Percentiles rank a stretch among this genome's conserved stretches.
Evolutionary conservation across 2,113 vertebrate species (phyloP).

Genomic region (Acanthisitta chloris): DNA sequence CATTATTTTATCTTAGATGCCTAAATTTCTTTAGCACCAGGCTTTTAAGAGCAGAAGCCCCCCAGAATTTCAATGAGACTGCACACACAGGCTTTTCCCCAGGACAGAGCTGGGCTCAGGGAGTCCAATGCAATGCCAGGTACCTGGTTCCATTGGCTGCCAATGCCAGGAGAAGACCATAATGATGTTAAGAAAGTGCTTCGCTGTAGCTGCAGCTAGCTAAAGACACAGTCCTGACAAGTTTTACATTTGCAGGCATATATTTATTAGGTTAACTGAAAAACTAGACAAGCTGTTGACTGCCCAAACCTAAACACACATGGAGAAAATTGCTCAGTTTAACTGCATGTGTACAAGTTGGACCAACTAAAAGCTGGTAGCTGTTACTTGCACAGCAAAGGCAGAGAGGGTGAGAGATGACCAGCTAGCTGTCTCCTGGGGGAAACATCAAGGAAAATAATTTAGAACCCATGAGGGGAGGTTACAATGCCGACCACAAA

Average conservation of each 20-base stretch:
- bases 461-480: background rate
- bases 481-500: background rate
- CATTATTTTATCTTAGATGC: background rate
- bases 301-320: background rate
- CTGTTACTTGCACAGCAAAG: background rate
- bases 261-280: background rate
- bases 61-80: background rate
- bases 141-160: background rate
- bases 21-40: background rate
- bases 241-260: background rate
- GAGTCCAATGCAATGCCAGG: background rate
- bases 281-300: background rate
- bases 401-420: background rate
- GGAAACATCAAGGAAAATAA: background rate
- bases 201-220: background rate
- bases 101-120: background rate
- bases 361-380: background rate
- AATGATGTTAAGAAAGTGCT: background rate
- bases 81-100: background rate
- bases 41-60: background rate
- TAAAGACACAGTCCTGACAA: background rate
- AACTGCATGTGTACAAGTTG: background rate
- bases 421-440: background rate
- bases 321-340: background rate
- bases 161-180: background rate